These are phyloP conservation scores for Strix occidentalis DNA, from an alignment of 2,797 vertebrate genomes.

Conservation along the genomic window DNA sequence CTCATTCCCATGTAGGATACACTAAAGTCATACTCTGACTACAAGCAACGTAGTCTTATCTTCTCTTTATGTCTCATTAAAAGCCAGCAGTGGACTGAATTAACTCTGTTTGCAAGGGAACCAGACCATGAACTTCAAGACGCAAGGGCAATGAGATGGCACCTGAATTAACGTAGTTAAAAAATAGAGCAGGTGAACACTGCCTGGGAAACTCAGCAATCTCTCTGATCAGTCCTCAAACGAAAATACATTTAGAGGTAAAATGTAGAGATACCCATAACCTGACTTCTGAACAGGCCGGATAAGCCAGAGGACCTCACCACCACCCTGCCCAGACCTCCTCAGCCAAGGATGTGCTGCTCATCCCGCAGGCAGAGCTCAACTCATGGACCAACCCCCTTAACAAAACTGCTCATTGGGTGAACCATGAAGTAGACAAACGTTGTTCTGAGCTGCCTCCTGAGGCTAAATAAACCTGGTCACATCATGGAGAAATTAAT, in stretches of 20 bases:
- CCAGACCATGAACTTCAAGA: not conserved
- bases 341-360: not conserved
- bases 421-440: not conserved
- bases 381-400: not conserved
- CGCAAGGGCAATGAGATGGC: not conserved
- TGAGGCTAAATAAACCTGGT: not conserved
- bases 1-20: not conserved
- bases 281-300: not conserved
- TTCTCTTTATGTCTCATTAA: not conserved
- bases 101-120: not conserved
- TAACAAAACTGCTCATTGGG: fast-evolving
- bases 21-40: not conserved
- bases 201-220: not conserved
- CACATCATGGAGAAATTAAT: not conserved
- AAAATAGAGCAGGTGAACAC: not conserved
- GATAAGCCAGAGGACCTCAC: not conserved
- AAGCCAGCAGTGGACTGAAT: not conserved
- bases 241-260: not conserved
- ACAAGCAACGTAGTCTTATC: not conserved
- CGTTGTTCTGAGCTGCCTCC: not conserved
- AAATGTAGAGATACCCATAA: not conserved
- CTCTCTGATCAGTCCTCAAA: not conserved
- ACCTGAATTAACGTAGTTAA: not conserved
- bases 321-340: not conserved
- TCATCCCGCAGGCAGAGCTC: not conserved